Conservation (phyloP, 2,113 vertebrate species). For the Danionella cerebrum region DNA sequence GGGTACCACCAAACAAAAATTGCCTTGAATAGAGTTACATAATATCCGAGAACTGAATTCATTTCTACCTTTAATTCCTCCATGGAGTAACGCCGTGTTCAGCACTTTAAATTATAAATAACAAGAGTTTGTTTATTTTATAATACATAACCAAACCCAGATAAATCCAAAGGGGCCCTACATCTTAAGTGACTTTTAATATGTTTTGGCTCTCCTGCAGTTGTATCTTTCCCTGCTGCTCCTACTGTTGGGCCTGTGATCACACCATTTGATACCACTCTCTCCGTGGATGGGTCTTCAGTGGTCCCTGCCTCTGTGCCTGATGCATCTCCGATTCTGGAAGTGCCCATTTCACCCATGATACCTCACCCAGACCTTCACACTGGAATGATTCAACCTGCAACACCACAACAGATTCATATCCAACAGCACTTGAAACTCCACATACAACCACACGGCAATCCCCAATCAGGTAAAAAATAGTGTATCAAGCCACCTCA, state of each 20-base stretch:
- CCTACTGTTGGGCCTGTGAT: constrained; percentile 2
- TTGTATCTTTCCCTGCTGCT: constrained; percentile 28
- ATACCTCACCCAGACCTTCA: constrained; percentile 25
- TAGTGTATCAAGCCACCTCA: not conserved
- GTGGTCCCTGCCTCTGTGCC: constrained; percentile 18
- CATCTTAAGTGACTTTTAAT: too few relatives aligned
- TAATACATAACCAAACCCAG: too few relatives aligned
- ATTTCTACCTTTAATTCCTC: too few relatives aligned
- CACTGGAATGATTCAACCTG: constrained; percentile 28
- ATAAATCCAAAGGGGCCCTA: too few relatives aligned
- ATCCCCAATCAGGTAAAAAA: constrained; percentile 32
- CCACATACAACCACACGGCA: constrained; percentile 52
- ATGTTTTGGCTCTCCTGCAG: constrained; percentile 1
- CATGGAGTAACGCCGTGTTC: too few relatives aligned
- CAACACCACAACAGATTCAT: constrained; percentile 54
- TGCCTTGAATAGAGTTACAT: too few relatives aligned
- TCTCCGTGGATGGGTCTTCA: constrained; percentile 19
- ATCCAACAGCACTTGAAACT: constrained; percentile 64
- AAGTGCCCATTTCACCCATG: not conserved
- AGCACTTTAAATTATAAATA: too few relatives aligned
- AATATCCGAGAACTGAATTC: too few relatives aligned
- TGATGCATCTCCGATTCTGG: not conserved
- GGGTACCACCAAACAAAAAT: too few relatives aligned
- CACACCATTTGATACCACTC: not conserved
- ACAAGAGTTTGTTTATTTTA: too few relatives aligned